Evolutionary conservation across 2,113 vertebrate genomes (phyloP), one percentile per base, ranked within the genome.

Genomic region (Ancistrus triradiatus): DNA sequence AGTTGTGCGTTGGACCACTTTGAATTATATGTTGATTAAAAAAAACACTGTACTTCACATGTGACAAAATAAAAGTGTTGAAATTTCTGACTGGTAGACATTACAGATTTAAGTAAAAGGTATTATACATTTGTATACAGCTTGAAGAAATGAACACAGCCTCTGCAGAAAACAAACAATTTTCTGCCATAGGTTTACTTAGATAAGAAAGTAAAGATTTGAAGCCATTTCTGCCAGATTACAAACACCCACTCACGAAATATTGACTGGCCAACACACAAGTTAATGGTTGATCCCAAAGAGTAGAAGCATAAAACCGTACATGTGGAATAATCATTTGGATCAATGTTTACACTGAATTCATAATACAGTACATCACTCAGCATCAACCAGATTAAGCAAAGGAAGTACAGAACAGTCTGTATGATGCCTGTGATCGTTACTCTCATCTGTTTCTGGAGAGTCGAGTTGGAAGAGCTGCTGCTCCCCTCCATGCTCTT

Each of bases 341-440:
- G 9, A 18, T 62, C 55, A 44, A 40, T n/a, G 28, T 7, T 18
- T 31, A 0, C 1, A 33, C 1, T 6, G 9, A 43, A 55, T 14
- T 10, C 8, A 17, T 7, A n/a, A 10, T 7, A 1, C 33, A 17
- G 3, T 22, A 46, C 1, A 1, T 44, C 38, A 7, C 40, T n/a
- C 11, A 21, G 3, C 18, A 64, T 28, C 8, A 70, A 8, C n/a
- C 27, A 64, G 3, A 13, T n/a, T 38, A 19, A 46, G 27, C 31
- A 48, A 28, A 64, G 14, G 11, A 64, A 37, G 40, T 17, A 72
- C 47, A 72, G 50, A 13, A 62, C 3, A 21, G 33, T 38, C 40
- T 76, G 72, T 47, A 51, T 33, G n/a, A 57, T 51, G 42, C 67
- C 35, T 4, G 57, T 22, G 6, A 60, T 24, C 5, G 71, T 65